Base-by-base conservation (phyloP, 2,113 vertebrate species). In the Myanophis thanlyinensis region DNA sequence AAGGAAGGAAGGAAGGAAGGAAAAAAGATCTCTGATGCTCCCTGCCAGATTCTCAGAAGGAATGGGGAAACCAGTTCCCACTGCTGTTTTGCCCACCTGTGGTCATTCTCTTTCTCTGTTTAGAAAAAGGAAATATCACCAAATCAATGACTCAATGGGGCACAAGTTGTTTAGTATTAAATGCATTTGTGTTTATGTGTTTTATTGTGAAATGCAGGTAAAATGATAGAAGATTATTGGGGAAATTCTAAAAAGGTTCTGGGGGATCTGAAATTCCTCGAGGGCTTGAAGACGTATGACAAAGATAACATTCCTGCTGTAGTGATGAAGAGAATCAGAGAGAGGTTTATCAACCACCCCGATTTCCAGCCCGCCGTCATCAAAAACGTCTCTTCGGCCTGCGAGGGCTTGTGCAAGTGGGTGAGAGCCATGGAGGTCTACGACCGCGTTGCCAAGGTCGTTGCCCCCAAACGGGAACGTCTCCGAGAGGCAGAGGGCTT, bases 141-240 rank as follows among this genome's bases (percentile, higher is more conserved):
- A 2, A 13, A 62, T n/a, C 12, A 62, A 62, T 5, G 30, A 62
- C 25, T 27, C 25, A 1, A 0, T 62, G 11, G 59, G 27, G 59
- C 59, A 62, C 62, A 67, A 1, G 12, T 67, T 67, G 62, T 35
- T 30, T 67, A 67, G 13, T 67, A 80, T 80, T 80, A 80, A 80
- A 80, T 0, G 1, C 18, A 8, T 80, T 40, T 35, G 4, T 80
- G 62, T 35, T 73, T 73, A 73, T 73, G 3, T 80, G 35, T 80
- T 44, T 18, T 95, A 94, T 88, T 96, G 48, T 95, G 9, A 93
- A 56, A 73, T 93, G 92, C 67, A 99, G 99, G 98, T 94, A 99
- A 99, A 97, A 99, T 99, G 98, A 53, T 99, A 90, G 98, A 99
- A 95, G 98, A 99, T 95, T 99, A 97, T 93, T 99, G 99, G 99